These are phyloP conservation scores for Microcebus ravelobensis DNA, from an alignment of 2,113 vertebrate genomes.

Conservation along the genomic window DNA sequence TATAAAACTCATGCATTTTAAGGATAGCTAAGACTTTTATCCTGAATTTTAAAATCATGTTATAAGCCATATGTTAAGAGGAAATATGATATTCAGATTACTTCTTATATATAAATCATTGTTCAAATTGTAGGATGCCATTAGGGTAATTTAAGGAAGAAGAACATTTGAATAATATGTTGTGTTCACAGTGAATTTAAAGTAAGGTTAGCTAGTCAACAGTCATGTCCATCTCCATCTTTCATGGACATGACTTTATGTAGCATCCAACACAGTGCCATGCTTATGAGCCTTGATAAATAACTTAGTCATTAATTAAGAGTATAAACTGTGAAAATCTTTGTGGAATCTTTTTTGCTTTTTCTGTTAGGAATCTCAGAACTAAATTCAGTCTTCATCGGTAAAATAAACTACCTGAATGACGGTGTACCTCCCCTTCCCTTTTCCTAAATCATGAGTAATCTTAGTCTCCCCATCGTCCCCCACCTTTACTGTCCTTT, in stretches of 20 bases:
- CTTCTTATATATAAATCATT: slow-evolving; percentile 15
- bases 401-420: slow-evolving; percentile 36
- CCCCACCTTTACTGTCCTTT: background rate
- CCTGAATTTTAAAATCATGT: background rate
- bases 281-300: background rate
- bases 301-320: slow-evolving; percentile 41
- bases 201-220: slow-evolving; percentile 7
- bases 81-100: slow-evolving; percentile 29
- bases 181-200: slow-evolving; percentile 53
- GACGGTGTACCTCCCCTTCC: background rate
- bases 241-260: background rate
- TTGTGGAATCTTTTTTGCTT: slow-evolving; percentile 36
- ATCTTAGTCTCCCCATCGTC: background rate
- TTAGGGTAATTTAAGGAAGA: slow-evolving; percentile 46
- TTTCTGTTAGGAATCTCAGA: slow-evolving; percentile 30
- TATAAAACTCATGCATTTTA: slow-evolving; percentile 14
- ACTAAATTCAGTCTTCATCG: slow-evolving; percentile 49
- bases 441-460: background rate
- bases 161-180: slow-evolving; percentile 31
- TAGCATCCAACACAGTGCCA: background rate
- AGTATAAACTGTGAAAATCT: slow-evolving; percentile 38
- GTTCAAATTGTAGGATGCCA: slow-evolving; percentile 22
- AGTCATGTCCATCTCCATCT: background rate
- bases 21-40: slow-evolving; percentile 31
- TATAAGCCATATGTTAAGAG: slow-evolving; percentile 27